phyloP scores from a whole-genome alignment of 2,888 invertebrate species.

The Zhuqinia jingwanae region DNA sequence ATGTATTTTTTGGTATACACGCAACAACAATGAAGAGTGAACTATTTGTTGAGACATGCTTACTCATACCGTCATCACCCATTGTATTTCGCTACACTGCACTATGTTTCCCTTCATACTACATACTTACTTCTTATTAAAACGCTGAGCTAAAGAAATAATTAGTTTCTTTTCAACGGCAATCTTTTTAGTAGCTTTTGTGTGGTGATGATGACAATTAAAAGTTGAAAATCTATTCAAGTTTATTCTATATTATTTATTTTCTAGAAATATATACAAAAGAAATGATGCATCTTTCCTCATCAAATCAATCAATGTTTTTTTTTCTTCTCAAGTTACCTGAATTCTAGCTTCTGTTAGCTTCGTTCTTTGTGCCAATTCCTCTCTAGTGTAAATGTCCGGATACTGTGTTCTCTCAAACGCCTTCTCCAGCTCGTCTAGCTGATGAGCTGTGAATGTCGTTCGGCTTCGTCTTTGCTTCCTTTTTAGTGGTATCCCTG shows the following conservation, averaged over 20 bases:
- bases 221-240: no score
- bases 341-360: slow-evolving; percentile 97
- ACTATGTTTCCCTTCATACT: no score
- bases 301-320: no score
- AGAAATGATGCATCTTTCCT: not conserved
- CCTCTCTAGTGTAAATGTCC: slow-evolving; percentile 96
- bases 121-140: no score
- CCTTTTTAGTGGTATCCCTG: slow-evolving; percentile 93
- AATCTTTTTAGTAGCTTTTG: not conserved
- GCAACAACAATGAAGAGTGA: not conserved
- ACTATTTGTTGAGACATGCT: slow-evolving; percentile 27
- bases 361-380: slow-evolving; percentile 93
- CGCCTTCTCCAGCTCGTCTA: slow-evolving; percentile 94
- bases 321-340: no score
- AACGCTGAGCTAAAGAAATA: not conserved
- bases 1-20: not conserved
- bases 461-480: slow-evolving; percentile 96
- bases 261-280: not conserved
- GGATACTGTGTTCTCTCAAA: slow-evolving; percentile 97
- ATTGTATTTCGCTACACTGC: not conserved
- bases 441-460: slow-evolving; percentile 95
- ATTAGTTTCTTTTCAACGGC: slow-evolving; percentile 9
- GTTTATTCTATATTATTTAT: no score
- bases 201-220: not conserved
- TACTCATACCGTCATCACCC: slow-evolving; percentile 14